Evolutionary conservation across 2,113 vertebrate genomes (phyloP).

Genomic region (Perca fluviatilis): DNA sequence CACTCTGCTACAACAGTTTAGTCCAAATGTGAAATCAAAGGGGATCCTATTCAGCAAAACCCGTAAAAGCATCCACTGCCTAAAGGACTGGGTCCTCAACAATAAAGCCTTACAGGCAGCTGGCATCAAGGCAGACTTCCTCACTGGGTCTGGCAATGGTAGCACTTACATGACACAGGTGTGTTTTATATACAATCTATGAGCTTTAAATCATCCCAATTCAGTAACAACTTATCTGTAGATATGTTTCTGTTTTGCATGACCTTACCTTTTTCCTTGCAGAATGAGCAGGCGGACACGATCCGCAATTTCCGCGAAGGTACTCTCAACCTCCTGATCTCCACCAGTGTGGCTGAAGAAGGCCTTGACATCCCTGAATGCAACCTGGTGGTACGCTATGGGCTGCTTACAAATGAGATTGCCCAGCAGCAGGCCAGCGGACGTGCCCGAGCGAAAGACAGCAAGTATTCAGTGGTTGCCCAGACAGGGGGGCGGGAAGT

Average conservation of each 20-base stretch:
- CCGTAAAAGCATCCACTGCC: slow-evolving; percentile 85
- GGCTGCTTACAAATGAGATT: slow-evolving; percentile 95
- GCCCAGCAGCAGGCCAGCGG: slow-evolving; percentile 94
- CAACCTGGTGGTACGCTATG: slow-evolving; percentile 92
- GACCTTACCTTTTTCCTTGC: not conserved
- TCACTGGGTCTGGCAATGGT: slow-evolving; percentile 88
- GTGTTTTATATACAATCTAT: not conserved
- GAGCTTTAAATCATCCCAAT: not conserved
- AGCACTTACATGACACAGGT: slow-evolving; percentile 92
- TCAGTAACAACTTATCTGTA: not conserved
- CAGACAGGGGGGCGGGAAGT: slow-evolving; percentile 85
- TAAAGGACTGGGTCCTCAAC: slow-evolving; percentile 88
- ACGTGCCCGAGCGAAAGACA: slow-evolving; percentile 88
- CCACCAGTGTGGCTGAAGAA: slow-evolving; percentile 94
- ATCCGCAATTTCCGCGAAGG: slow-evolving; percentile 87
- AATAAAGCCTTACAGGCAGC: slow-evolving; percentile 61
- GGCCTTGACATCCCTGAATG: slow-evolving; percentile 93
- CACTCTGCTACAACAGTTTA: slow-evolving; percentile 86
- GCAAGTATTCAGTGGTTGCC: slow-evolving; percentile 91
- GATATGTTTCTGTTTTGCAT: not conserved
- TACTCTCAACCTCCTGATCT: slow-evolving; percentile 90
- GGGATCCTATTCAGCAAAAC: slow-evolving; percentile 92
- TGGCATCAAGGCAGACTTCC: slow-evolving; percentile 81
- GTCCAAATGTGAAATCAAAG: slow-evolving; percentile 44
- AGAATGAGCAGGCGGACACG: slow-evolving; percentile 86